Evolutionary conservation across 2,888 invertebrate genomes (phyloP), one percentile per base, ranked within the genome.

Genomic region (Limenitis camilla): DNA sequence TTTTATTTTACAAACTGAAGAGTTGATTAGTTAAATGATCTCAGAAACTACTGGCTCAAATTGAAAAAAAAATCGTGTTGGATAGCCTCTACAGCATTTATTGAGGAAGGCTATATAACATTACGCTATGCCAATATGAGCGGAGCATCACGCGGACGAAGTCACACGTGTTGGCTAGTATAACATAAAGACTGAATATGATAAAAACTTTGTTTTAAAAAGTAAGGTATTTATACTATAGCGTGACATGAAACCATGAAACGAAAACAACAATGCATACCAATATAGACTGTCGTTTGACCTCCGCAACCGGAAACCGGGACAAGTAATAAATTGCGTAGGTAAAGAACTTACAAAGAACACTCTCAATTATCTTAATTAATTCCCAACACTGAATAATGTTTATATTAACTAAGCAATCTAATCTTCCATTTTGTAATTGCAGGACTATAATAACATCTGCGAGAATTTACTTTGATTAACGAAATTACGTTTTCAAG

Each of bases 341-440:
- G 60, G 59, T 52, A 61, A 56, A 56, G 56, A 56, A 52, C 41
- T 52, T 52, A 49, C 45, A 55, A 58, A 56, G 54, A 54, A 56
- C 56, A 46, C 56, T 59, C 53, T 55, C 57, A 59, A 61, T 58
- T 59, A 61, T 46, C 49, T 56, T 61, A 61, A 62, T 62, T 52
- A 62, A 62, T 62, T 58, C 59, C 53, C 50, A 60, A 61, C 55
- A 49, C 60, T 55, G 61, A 58, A 61, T 60, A 60, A 59, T 61
- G 61, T 59, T 58, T 59, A 56, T 56, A 56, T 57, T 56, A 59
- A 47, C 43, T 30, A 33, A 46, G 56, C 50, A 54, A 50, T 58
- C 52, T 44, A 52, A 49, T 55, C 57, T 54, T 55, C 52, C 42
- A 43, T 49, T 49, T 40, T 40, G 43, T 32, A 49, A 52, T 47